Evolutionary conservation across 2,113 vertebrate species (phyloP).

Genomic region (Setophaga kirtlandii): DNA sequence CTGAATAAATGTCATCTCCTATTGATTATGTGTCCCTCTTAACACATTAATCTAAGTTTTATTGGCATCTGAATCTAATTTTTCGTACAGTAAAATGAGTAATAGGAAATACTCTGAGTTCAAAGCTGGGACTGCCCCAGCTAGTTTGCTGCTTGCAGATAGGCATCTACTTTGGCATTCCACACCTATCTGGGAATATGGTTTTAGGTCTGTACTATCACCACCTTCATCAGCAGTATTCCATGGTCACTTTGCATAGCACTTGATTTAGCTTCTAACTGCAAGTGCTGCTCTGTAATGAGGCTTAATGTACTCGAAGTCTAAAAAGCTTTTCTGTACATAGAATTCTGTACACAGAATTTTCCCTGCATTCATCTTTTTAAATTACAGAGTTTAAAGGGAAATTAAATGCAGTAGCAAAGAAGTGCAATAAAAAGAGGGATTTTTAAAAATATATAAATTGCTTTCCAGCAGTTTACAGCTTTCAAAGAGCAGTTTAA

Average conservation of each 20-base stretch:
- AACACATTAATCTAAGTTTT: not conserved
- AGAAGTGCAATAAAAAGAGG: not conserved
- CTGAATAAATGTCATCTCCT: not conserved
- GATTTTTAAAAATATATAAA: fast-evolving
- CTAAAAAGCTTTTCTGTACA: not conserved
- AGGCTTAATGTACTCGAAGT: not conserved
- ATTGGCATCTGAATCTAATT: not conserved
- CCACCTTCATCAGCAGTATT: not conserved
- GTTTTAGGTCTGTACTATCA: not conserved
- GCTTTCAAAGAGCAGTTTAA: not conserved
- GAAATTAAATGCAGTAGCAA: not conserved
- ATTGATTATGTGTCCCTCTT: not conserved
- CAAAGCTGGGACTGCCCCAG: not conserved
- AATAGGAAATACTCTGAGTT: not conserved
- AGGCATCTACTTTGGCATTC: not conserved
- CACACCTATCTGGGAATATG: not conserved
- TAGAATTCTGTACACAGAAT: not conserved
- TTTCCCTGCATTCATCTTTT: not conserved
- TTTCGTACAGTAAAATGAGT: not conserved
- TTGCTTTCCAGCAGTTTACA: not conserved
- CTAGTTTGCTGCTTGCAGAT: not conserved
- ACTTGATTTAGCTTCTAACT: not conserved
- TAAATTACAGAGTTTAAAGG: not conserved
- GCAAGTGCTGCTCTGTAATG: not conserved
- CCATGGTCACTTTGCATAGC: not conserved